A percentile compares a stretch with the other conserved stretches of the same genome.
phyloP scores from a whole-genome alignment of 2,888 invertebrate genomes.

The Psylliodes chrysocephalus region DNA sequence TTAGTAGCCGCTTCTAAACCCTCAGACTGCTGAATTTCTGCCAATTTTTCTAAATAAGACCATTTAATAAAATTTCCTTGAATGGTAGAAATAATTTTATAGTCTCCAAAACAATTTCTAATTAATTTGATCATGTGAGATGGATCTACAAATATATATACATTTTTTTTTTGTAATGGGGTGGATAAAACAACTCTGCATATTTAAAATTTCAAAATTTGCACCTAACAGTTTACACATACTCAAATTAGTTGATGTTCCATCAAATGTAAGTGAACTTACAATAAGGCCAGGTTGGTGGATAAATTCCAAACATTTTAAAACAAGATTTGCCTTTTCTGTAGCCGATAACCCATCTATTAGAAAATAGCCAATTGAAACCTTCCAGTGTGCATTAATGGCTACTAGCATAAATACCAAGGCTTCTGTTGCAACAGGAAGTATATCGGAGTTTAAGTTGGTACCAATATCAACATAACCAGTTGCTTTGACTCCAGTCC shows the following conservation, averaged over 20 bases:
- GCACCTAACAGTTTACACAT: background rate
- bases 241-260: background rate
- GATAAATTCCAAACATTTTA: background rate
- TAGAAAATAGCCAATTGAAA: constrained; percentile 1
- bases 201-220: background rate
- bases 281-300: background rate
- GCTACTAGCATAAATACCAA: constrained; percentile 8
- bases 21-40: constrained; percentile 4
- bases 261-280: background rate
- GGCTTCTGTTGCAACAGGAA: constrained; percentile 1
- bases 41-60: background rate
- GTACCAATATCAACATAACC: constrained; percentile 6
- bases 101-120: background rate
- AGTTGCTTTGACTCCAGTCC: background rate
- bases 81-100: background rate
- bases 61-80: background rate
- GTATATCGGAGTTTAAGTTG: background rate
- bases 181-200: background rate
- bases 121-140: background rate
- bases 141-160: background rate
- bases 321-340: too few relatives aligned
- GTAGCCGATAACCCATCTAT: too few relatives aligned
- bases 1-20: constrained; percentile 9
- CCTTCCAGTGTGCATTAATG: background rate
- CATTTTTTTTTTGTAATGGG: background rate